Conservation (phyloP, 2,888 invertebrate species). For the Chrysotoxum bicinctum region DNA sequence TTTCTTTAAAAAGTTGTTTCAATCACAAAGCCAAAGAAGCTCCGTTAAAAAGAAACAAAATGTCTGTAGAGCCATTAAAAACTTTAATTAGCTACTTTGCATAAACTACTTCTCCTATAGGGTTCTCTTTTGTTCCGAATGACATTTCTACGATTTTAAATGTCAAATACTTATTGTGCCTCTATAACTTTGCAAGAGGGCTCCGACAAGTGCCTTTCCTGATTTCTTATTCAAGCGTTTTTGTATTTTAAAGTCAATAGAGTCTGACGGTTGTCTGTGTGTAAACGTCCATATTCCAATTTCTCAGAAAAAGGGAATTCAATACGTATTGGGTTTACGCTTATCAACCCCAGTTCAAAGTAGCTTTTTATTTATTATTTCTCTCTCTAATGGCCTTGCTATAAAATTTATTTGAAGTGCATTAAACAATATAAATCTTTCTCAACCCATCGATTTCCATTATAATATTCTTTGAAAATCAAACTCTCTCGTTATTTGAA, state of each 20-base stretch:
- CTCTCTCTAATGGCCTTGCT: constrained; percentile 30
- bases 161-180: constrained; percentile 9
- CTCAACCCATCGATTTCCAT: background rate
- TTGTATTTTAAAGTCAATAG: constrained; percentile 20
- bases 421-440: constrained; percentile 60
- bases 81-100: background rate
- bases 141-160: background rate
- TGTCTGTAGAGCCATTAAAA: background rate
- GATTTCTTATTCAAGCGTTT: background rate
- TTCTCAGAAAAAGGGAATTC: background rate
- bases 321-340: background rate
- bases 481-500: constrained; percentile 56
- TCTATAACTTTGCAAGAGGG: background rate
- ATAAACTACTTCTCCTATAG: background rate
- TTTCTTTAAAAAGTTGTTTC: background rate
- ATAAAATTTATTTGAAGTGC: constrained; percentile 46
- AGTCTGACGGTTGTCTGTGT: background rate
- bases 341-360: constrained; percentile 4
- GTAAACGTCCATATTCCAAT: background rate
- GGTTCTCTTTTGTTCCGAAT: background rate
- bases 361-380: background rate
- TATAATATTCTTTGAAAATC: constrained; percentile 43
- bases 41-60: background rate
- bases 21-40: background rate
- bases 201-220: constrained; percentile 1